These are phyloP conservation scores for Parazoanthus swiftii DNA, from an alignment of 92 coral and sea anemone species.

Conservation along the genomic window DNA sequence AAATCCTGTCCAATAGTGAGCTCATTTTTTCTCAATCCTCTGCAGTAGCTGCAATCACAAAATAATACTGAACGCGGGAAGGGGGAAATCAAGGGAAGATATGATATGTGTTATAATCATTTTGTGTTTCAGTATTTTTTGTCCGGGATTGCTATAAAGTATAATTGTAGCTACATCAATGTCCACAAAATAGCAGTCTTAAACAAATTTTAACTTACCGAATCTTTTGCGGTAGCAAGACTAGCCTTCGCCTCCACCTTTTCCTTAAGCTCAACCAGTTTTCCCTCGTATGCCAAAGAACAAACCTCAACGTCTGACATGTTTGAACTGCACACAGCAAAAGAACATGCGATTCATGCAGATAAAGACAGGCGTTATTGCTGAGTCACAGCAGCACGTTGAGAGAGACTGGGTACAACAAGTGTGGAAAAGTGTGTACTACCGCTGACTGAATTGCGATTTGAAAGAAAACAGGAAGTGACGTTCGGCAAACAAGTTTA, in stretches of 20 bases:
- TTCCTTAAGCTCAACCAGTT: constrained; percentile 69
- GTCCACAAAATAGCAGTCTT: no score
- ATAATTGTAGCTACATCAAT: no score
- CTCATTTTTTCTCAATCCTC: no score
- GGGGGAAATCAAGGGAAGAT: no score
- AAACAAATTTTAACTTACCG: constrained; percentile 46
- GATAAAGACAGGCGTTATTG: constrained; percentile 29
- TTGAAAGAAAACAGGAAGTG: background rate
- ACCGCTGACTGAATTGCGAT: background rate
- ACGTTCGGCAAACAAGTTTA: background rate
- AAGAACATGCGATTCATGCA: background rate
- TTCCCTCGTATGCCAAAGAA: constrained; percentile 91
- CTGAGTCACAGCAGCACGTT: background rate
- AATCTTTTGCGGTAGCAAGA: constrained; percentile 74
- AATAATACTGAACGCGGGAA: no score
- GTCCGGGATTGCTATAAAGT: no score
- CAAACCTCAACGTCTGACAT: constrained; percentile 92
- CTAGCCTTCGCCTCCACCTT: constrained; percentile 65
- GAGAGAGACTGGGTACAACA: constrained; percentile 27
- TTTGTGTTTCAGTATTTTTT: no score
- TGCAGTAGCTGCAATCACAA: no score
- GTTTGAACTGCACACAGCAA: background rate
- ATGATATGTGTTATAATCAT: no score
- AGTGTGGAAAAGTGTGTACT: background rate
- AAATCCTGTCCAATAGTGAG: no score